A percentile compares a stretch with the other conserved stretches of the same genome.
Evolutionary conservation across 1,140 invertebrate species (phyloP).

Genomic region (Drosophila guanche): DNA sequence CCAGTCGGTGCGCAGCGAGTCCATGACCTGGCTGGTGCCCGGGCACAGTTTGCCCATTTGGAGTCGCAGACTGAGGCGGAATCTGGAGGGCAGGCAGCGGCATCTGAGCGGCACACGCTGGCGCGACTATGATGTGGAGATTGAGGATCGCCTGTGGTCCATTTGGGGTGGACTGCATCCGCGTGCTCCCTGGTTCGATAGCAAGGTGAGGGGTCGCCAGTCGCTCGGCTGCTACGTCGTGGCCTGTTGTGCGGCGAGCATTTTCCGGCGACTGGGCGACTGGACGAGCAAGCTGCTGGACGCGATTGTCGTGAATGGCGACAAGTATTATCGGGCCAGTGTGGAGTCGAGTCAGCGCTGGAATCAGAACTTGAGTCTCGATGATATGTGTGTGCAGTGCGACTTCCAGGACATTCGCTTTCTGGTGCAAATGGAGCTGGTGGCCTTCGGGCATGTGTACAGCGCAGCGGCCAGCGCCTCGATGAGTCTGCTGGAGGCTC

Average conservation of each 20-base stretch:
- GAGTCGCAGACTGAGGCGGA: slow-evolving; percentile 80
- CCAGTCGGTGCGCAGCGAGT: slow-evolving; percentile 52
- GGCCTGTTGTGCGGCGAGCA: slow-evolving; percentile 84
- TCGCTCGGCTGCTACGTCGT: slow-evolving; percentile 84
- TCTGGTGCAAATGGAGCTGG: slow-evolving; percentile 83
- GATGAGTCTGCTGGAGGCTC: slow-evolving; percentile 85
- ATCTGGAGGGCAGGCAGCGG: slow-evolving; percentile 71
- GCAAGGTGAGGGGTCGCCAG: slow-evolving; percentile 83
- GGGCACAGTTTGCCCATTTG: slow-evolving; percentile 71
- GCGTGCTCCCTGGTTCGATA: slow-evolving; percentile 78
- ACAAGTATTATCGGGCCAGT: slow-evolving; percentile 84
- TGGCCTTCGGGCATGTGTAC: slow-evolving; percentile 85
- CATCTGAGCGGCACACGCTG: slow-evolving; percentile 61
- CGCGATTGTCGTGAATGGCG: slow-evolving; percentile 85
- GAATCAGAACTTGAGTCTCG: slow-evolving; percentile 84
- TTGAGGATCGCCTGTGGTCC: slow-evolving; percentile 85
- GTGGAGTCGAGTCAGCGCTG: slow-evolving; percentile 78
- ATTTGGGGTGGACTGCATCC: slow-evolving; percentile 85
- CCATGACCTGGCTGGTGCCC: slow-evolving; percentile 84
- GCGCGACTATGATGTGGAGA: slow-evolving; percentile 86
- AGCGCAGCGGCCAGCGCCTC: slow-evolving; percentile 83
- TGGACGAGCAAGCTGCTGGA: slow-evolving; percentile 85
- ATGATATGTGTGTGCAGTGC: slow-evolving; percentile 76
- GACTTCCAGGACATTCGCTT: slow-evolving; percentile 84
- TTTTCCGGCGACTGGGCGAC: slow-evolving; percentile 84